Evolutionary conservation across 2,888 invertebrate genomes (phyloP), one percentile per base, ranked within the genome.

Genomic region (Tenthredo mesomela): DNA sequence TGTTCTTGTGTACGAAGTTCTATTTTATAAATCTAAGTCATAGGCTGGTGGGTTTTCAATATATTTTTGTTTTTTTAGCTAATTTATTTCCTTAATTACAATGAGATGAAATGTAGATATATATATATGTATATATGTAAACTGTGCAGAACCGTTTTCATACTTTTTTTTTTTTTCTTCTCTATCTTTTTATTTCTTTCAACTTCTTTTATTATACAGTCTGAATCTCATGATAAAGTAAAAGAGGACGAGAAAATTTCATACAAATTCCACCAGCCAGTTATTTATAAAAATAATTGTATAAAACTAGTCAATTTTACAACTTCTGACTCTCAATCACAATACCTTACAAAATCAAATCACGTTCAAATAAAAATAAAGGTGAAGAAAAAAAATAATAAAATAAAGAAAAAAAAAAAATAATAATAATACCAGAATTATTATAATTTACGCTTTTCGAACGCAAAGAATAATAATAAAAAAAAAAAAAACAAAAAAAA

Each of bases 251-350:
- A 61, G 12, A 82, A 25, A 50, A 82, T 82, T 82, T 82, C 29
- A 67, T 47, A 40, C 58, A 85, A 88, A 89, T 86, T 86, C 91
- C 92, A 92, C 92, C 93, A 92, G 92, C 93, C 92, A 91, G 89
- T 91, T 91, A 89, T 90, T 93, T 93, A 93, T 93, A 93, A 93
- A 93, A 93, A 93, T 93, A 93, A 93, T 93, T 93, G 92, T 93
- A 93, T 93, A 93, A 93, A 93, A 93, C 92, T 93, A 92, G 92
- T 92, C 93, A 92, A 92, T 93, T 92, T 91, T 89, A 91, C 93
- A 93, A 93, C 87, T 86, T 91, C 93, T 92, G 92, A 92, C 88
- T 89, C 89, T 91, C 92, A 92, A 93, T 93, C 93, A 91, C 91
- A 88, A 87, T 90, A 89, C 88, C 86, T 84, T 90, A 89, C 90